Evolutionary conservation across 2,888 invertebrate genomes (phyloP), one percentile per base, ranked within the genome.

Genomic region (Platypus cylindrus): DNA sequence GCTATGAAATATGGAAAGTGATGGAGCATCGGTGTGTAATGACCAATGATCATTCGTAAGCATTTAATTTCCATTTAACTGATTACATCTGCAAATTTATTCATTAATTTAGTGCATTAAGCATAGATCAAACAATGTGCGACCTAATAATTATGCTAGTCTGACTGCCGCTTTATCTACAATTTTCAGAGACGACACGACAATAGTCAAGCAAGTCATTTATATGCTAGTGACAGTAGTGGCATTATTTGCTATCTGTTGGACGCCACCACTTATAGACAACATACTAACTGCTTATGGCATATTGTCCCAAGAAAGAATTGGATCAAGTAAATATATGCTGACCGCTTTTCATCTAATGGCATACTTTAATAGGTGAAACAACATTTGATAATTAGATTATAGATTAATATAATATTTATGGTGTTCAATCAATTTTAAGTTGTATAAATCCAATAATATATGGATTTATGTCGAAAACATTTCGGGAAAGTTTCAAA

Each of bases 391-490:
- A n/a, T n/a, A n/a, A n/a, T n/a, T n/a, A n/a, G n/a, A n/a, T n/a
- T n/a, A n/a, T n/a, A n/a, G n/a, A n/a, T 26, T 33, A 33, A 33
- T 23, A 30, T 1, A 23, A 22, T 15, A 33, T 35, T 20, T 23
- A 17, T 26, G 43, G n/a, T n/a, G n/a, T n/a, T n/a, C n/a, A n/a
- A n/a, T n/a, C n/a, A n/a, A n/a, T n/a, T n/a, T 57, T 17, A 50
- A 77, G 77, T 50, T 78, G 78, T 55, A 68, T 78, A 46, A 79
- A 79, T 58, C 80, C 80, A 3, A 67, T 80, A 24, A 69, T 79
- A 18, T 80, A 80, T 53, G 78, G 77, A 16, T 80, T 80, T 58
- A 77, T 80, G 74, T 78, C 78, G 25, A 70, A 71, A 50, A 75
- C 72, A 58, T 78, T 78, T 56, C 62, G 78, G 3, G 69, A 70